Evolutionary conservation across 2,888 invertebrate species (phyloP).

Genomic region (Tiliacea citrago): DNA sequence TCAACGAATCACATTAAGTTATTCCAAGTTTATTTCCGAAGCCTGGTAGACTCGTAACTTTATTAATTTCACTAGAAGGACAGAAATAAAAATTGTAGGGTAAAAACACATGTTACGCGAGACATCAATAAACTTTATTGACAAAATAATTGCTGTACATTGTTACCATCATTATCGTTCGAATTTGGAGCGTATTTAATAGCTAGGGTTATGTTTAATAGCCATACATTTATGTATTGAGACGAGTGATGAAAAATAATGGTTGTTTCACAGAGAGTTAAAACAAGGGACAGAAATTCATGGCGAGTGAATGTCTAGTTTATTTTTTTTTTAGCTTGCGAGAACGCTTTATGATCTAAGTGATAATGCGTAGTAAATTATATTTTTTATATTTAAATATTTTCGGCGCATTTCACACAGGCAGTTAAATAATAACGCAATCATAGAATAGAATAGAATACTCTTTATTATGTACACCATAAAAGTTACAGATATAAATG

Average conservation of each 20-base stretch:
- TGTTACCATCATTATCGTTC: constrained; percentile 16
- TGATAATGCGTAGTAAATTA: no score
- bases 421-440: no score
- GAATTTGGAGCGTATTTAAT: constrained; percentile 29
- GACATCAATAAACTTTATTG: constrained; percentile 47
- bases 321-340: no score
- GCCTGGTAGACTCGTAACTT: constrained; percentile 19
- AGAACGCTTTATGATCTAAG: no score
- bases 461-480: no score
- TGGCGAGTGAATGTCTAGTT: no score
- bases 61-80: constrained; percentile 14
- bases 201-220: constrained; percentile 29
- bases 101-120: constrained; percentile 32
- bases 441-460: no score
- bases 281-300: background rate
- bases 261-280: background rate
- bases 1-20: background rate
- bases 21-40: background rate
- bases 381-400: no score
- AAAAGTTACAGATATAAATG: no score
- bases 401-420: no score
- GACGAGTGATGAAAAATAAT: constrained; percentile 2
- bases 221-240: constrained; percentile 14
- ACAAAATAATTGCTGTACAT: constrained; percentile 49
- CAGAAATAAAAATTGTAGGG: constrained; percentile 4